Evolutionary conservation across 1,140 invertebrate genomes (phyloP), one percentile per base, ranked within the genome.

Genomic region (Lepidotrigona ventralis): DNA sequence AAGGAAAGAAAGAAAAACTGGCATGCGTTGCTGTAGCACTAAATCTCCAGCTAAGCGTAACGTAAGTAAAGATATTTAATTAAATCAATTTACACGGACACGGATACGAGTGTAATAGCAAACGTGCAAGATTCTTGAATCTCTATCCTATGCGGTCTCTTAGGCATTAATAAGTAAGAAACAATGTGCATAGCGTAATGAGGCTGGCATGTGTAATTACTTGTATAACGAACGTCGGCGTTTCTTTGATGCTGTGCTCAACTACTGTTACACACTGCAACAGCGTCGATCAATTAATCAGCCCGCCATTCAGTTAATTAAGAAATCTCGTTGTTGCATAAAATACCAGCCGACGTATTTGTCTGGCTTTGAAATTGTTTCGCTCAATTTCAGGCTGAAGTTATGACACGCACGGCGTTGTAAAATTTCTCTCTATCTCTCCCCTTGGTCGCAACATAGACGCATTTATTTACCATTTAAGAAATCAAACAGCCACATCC

Each of bases 281-380:
- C 17, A 83, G 70, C 64, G 66, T 84, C 70, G 53, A 60, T 86
- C 68, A 83, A 80, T 88, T 72, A 70, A 79, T 75, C 64, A 79
- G 46, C 60, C 66, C 26, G 39, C 53, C 77, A 77, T 73, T 86
- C 72, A 23, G 69, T 83, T 86, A 83, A 87, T 86, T 87, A 71
- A 86, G 79, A 83, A 83, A 71, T 79, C 72, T 83, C 56, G 33
- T 75, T 74, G 60, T 63, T 51, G 23, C 51, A n/a, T 83, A 58
- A 86, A 79, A 73, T 75, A 79, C 70, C 39, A 4, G 21, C 23
- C 26, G 46, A 54, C 14, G 11, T 14, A 19, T 63, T 84, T 66
- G 39, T 46, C 39, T 8, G 39, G 39, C 0, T 46, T 46, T 46
- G 8, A 46, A 46, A 46, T 46, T 46, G 66, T n/a, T 54, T 53